Evolutionary conservation across 2,888 invertebrate species (phyloP), one percentile per base, ranked within the genome.

Genomic region (Drosophila mimetica): DNA sequence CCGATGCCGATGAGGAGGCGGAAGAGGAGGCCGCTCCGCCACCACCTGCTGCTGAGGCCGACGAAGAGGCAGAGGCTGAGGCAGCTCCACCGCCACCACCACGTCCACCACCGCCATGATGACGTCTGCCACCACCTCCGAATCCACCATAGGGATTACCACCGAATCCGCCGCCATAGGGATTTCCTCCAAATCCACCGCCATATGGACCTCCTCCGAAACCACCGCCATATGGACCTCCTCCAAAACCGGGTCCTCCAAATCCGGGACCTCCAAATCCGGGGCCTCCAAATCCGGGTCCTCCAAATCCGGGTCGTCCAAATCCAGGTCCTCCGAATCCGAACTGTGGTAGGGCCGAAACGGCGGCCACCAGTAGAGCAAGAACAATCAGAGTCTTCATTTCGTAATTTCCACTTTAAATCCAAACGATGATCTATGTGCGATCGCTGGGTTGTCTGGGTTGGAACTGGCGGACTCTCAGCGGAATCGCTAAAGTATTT

Each of bases 321-420:
- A 9, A 54, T 18, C 60, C 32, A 4, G 50, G 50, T 0, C 70
- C 64, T 11, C 69, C 67, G 6, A 20, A 71, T 14, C 64, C 77
- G 14, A 76, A 84, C 41, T 88, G 84, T 0, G 86, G 89, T 63
- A 79, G 4, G 2, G 90, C 89, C 37, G 78, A 58, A 30, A 70
- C 79, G 18, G 74, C 87, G 28, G 87, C 89, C 65, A 89, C 75
- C 69, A 88, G 20, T 54, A 90, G 51, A n/a, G 85, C 79, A 13
- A 90, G 54, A 30, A 86, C 79, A 69, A 90, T 71, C 25, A 90
- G 54, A 30, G 79, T 74, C 69, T 89, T 90, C 90, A 90, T 90
- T 5, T 70, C 70, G 53, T n/a, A 58, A 42, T 39, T 16, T 39
- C 16, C 46, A 1, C 18, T 20, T 18, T 48, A 1, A 20, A 30